Evolutionary conservation across 2,888 invertebrate species (phyloP).

Genomic region (Callinectes sapidus): DNA sequence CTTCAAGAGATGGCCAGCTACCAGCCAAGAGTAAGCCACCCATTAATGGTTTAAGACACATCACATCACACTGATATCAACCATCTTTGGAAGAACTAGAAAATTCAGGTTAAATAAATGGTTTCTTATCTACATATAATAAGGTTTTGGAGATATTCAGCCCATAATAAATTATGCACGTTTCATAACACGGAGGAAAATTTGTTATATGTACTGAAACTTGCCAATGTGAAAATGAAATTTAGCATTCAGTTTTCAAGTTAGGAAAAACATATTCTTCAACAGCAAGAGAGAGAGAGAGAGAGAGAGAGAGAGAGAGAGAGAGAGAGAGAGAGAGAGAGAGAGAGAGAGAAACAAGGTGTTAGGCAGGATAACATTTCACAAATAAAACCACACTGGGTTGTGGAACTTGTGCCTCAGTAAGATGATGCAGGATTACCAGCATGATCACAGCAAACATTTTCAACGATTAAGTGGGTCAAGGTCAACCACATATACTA

Average conservation of each 20-base stretch:
- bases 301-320: too few species aligned
- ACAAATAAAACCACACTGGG: conserved; percentile 36
- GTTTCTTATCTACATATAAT: background rate
- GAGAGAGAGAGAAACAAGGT: background rate
- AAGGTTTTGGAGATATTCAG: background rate
- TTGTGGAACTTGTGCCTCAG: conserved; percentile 35
- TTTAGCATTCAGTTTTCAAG: background rate
- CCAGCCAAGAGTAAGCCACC: background rate
- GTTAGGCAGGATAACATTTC: background rate
- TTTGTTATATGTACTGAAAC: conserved; percentile 1
- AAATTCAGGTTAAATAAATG: conserved; percentile 39
- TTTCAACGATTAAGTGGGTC: background rate
- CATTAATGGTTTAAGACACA: conserved; percentile 9
- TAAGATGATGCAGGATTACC: conserved; percentile 27
- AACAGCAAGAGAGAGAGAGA: too few species aligned
- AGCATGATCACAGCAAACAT: conserved; percentile 40
- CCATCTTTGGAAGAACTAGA: conserved; percentile 44
- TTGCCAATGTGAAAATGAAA: background rate
- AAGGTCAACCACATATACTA: conserved; percentile 44
- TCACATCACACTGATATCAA: conserved; percentile 31
- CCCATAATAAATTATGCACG: background rate
- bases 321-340: too few species aligned
- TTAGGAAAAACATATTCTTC: background rate
- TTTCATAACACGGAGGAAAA: background rate
- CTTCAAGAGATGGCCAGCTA: background rate